Conservation (phyloP, 2,888 invertebrate species). For the Tiphia femorata region DNA sequence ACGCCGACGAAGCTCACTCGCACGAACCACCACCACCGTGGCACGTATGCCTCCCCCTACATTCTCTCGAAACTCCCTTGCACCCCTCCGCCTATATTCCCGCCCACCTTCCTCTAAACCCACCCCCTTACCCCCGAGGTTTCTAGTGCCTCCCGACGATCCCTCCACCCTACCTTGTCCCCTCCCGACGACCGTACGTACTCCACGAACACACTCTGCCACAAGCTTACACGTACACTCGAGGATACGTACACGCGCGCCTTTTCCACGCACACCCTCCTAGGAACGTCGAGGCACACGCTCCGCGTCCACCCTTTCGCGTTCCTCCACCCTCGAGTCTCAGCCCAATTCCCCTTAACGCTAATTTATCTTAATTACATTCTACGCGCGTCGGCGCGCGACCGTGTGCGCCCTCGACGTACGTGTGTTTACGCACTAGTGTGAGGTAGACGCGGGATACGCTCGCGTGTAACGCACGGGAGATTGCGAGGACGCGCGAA, state of each 20-base stretch:
- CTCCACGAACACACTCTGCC: conserved; percentile 5
- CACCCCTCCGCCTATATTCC: conserved; percentile 23
- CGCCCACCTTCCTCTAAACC: conserved; percentile 33
- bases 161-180: conserved; percentile 13
- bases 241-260: conserved; percentile 26
- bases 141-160: conserved; percentile 33
- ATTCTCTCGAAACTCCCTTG: conserved; percentile 19
- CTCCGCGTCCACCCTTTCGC: conserved; percentile 39
- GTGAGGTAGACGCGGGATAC: not conserved
- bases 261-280: too few relatives aligned
- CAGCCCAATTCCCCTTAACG: conserved; percentile 65
- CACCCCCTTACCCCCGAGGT: conserved; percentile 8
- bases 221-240: not conserved
- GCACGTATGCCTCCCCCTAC: not conserved
- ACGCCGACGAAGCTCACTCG: conserved; percentile 53
- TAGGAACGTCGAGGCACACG: too few relatives aligned
- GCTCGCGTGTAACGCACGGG: not conserved
- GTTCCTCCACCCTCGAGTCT: conserved; percentile 52
- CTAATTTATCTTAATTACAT: conserved; percentile 68
- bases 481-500: not conserved
- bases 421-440: not conserved
- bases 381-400: conserved; percentile 61
- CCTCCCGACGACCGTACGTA: too few relatives aligned
- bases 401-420: conserved; percentile 5
- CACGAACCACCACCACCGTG: conserved; percentile 34